These are phyloP conservation scores for Carollia perspicillata DNA, from an alignment of 2,113 vertebrate species.

Conservation along the genomic window DNA sequence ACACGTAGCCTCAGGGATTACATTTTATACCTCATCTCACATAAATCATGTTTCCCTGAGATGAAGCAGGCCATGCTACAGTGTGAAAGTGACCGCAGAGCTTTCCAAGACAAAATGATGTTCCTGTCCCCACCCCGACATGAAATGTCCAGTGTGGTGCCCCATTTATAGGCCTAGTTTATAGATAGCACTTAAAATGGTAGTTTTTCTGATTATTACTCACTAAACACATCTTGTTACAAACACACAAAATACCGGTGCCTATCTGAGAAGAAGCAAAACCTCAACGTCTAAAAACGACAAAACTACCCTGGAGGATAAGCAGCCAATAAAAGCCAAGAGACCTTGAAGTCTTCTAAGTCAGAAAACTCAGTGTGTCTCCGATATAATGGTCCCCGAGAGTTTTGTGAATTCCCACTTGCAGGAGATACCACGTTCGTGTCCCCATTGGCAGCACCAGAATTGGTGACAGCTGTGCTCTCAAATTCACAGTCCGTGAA, in stretches of 20 bases:
- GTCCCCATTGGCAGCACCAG: neutral
- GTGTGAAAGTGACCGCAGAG: neutral
- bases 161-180: neutral
- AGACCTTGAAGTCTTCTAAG: neutral
- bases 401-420: neutral
- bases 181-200: neutral
- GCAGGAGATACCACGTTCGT: neutral
- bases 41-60: neutral
- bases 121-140: neutral
- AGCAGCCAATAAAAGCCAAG: neutral
- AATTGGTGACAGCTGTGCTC: neutral
- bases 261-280: neutral
- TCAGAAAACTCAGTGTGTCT: neutral
- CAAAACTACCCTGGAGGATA: neutral
- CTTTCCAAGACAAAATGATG: neutral
- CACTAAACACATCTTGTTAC: neutral
- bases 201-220: neutral
- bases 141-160: neutral
- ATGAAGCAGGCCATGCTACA: neutral
- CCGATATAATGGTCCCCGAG: neutral
- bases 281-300: neutral
- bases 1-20: neutral
- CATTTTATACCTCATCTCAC: neutral
- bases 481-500: slow-evolving; percentile 33
- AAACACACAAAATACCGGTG: neutral